These are phyloP conservation scores for Sphaerophoria taeniata DNA, from an alignment of 2,888 invertebrate genomes.

Conservation along the genomic window DNA sequence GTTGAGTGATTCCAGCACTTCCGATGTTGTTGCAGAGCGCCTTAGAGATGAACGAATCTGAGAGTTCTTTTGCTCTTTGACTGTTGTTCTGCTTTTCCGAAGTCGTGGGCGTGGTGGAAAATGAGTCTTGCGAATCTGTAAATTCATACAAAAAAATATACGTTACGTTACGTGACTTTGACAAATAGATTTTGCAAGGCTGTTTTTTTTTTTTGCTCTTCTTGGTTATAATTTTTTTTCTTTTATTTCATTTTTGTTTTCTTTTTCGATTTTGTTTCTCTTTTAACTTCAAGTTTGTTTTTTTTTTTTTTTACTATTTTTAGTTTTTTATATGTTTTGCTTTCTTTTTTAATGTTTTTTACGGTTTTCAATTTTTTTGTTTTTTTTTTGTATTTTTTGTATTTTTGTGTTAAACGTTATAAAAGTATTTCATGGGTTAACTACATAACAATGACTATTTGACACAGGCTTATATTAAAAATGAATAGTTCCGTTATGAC, in stretches of 20 bases:
- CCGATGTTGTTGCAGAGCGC: conserved; percentile 33
- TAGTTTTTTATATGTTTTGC: conserved; percentile 2
- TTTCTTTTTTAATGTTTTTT: conserved; percentile 9
- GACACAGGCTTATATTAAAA: too few species aligned
- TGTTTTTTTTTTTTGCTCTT: conserved; percentile 28
- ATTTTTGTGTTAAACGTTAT: conserved; percentile 50
- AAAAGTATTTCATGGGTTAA: not conserved
- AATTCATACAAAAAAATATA: conserved; percentile 54
- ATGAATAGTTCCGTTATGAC: too few species aligned
- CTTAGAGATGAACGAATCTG: not conserved
- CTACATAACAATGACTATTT: too few species aligned
- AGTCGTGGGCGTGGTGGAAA: conserved; percentile 87
- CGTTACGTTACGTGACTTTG: conserved; percentile 49
- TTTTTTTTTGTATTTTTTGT: conserved; percentile 11
- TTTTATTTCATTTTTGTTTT: conserved; percentile 12
- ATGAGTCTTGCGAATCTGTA: conserved; percentile 86
- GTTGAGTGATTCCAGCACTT: not conserved
- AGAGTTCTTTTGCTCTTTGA: conserved; percentile 24
- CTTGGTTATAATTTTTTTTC: conserved; percentile 25
- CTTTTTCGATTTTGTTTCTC: not conserved
- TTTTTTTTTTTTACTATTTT: conserved; percentile 23
- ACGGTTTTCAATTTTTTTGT: not conserved
- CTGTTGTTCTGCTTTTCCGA: conserved; percentile 74
- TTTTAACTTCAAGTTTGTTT: conserved; percentile 10
- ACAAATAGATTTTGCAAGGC: not conserved